Percentiles rank a stretch among this genome's conserved stretches.
Conservation (phyloP, 2,797 vertebrate genomes). For the Miopithecus talapoin region DNA sequence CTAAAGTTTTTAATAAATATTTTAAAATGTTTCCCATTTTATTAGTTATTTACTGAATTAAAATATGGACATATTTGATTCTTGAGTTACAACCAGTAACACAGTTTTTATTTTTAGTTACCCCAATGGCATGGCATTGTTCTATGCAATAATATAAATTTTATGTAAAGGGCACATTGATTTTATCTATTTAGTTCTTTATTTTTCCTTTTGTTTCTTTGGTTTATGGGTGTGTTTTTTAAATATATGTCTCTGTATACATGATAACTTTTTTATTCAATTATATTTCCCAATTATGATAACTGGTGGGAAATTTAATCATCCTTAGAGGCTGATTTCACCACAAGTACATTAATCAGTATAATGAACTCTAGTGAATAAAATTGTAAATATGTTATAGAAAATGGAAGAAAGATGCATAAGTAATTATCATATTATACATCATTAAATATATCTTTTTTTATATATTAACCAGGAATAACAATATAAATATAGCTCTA, state of each 20-base stretch:
- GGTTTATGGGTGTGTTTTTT: neutral
- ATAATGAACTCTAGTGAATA: slow-evolving; percentile 47
- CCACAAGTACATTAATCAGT: slow-evolving; percentile 57
- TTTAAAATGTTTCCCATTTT: neutral
- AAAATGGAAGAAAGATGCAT: slow-evolving; percentile 9
- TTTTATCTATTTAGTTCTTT: slow-evolving; percentile 21
- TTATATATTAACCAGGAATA: neutral
- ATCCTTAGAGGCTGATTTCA: slow-evolving; percentile 36
- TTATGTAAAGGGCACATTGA: neutral
- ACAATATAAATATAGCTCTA: neutral
- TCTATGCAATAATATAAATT: neutral
- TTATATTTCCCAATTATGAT: slow-evolving; percentile 50
- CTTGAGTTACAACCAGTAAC: neutral
- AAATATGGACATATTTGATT: neutral
- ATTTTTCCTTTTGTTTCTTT: neutral
- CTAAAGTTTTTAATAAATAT: neutral
- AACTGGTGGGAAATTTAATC: slow-evolving; percentile 56
- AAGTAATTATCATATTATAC: slow-evolving; percentile 32
- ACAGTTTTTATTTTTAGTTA: neutral
- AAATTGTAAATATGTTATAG: slow-evolving; percentile 20
- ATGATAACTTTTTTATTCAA: slow-evolving; percentile 42
- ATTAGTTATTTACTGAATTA: neutral
- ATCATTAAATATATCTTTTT: slow-evolving; percentile 6
- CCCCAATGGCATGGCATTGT: neutral
- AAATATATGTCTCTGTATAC: slow-evolving; percentile 31